phyloP scores from a whole-genome alignment of 2,797 vertebrate genomes.

The Urosaurus nigricauda region DNA sequence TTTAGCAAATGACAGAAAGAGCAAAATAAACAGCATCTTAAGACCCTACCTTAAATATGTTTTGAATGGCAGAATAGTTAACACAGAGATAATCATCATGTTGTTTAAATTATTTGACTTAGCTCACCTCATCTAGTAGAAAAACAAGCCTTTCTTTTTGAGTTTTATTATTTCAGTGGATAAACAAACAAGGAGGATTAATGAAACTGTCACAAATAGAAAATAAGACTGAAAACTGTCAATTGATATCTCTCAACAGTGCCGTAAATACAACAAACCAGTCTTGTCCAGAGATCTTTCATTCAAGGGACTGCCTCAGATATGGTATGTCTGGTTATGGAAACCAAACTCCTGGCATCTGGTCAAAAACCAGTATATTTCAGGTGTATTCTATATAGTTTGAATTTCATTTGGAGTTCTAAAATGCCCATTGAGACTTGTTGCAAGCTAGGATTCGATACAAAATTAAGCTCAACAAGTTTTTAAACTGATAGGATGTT shows the following conservation, averaged over 20 bases:
- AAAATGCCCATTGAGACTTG: background rate
- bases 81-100: background rate
- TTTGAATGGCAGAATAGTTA: background rate
- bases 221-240: constrained; percentile 39
- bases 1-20: background rate
- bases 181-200: background rate
- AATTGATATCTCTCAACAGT: constrained; percentile 55
- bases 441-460: background rate
- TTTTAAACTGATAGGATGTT: background rate
- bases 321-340: constrained; percentile 69
- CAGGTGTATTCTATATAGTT: background rate
- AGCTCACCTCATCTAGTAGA: background rate
- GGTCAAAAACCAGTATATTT: background rate
- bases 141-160: background rate
- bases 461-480: background rate
- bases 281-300: constrained; percentile 69
- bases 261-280: constrained; percentile 68
- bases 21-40: background rate
- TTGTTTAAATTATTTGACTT: background rate
- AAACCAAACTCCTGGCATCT: background rate
- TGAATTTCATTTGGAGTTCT: background rate
- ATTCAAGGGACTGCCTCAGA: constrained; percentile 72
- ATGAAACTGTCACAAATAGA: background rate
- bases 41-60: too few species aligned
- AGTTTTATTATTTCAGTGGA: background rate